A percentile compares a stretch with the other conserved stretches of the same genome.
phyloP scores from a whole-genome alignment of 2,888 invertebrate species.

The Torymus tubicola region DNA sequence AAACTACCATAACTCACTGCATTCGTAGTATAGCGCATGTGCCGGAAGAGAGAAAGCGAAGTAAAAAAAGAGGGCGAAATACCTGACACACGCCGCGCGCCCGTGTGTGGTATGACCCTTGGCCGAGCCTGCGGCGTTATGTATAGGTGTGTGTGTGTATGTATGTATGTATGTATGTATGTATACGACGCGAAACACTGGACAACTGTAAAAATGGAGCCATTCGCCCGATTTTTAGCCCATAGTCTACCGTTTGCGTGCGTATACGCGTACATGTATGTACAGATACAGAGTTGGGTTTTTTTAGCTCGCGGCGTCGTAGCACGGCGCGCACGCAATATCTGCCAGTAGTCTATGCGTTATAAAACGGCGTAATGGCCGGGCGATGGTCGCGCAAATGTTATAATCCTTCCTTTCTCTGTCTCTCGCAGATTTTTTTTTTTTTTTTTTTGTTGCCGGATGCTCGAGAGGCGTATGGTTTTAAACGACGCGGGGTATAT shows the following conservation, averaged over 20 bases:
- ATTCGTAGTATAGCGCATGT: neutral
- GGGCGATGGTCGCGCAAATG: constrained; percentile 20
- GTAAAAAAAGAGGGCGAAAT: too few relatives aligned
- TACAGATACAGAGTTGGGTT: neutral
- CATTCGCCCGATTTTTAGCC: constrained; percentile 35
- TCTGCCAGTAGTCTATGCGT: constrained; percentile 46
- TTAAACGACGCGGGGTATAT: constrained; percentile 23
- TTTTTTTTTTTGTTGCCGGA: neutral
- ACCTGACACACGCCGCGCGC: too few relatives aligned
- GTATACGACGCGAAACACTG: constrained; percentile 1
- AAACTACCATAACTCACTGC: constrained; percentile 33
- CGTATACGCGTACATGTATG: too few relatives aligned
- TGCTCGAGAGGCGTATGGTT: constrained; percentile 5
- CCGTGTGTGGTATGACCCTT: too few relatives aligned
- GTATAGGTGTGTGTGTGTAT: too few relatives aligned
- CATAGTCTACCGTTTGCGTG: neutral
- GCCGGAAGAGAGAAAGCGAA: neutral
- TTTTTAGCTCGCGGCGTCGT: neutral
- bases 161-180: neutral
- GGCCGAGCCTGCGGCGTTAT: neutral
- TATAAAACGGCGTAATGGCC: constrained; percentile 47
- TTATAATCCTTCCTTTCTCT: constrained; percentile 30
- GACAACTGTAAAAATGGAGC: constrained; percentile 39
- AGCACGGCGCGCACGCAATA: constrained; percentile 23
- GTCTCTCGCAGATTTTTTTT: constrained; percentile 20